phyloP scores from a whole-genome alignment of 2,888 invertebrate genomes.

The Apodemia duryi region DNA sequence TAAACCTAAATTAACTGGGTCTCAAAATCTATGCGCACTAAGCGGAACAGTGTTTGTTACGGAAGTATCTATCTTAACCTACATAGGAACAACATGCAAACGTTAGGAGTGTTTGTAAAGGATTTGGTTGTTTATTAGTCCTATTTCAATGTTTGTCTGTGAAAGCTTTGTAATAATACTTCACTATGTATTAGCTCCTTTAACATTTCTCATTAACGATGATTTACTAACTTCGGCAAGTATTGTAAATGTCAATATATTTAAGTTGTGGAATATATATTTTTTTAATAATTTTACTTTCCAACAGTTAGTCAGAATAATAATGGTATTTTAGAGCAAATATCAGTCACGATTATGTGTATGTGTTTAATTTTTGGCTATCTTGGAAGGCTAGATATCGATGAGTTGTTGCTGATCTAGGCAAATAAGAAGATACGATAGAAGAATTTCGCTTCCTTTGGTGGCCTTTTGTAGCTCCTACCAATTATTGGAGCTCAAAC shows the following conservation, averaged over 20 bases:
- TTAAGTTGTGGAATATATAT: neutral
- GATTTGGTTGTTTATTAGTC: neutral
- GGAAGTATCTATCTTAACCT: constrained; percentile 5
- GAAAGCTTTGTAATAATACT: constrained; percentile 4
- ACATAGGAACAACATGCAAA: neutral
- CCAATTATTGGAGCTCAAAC: too few species aligned
- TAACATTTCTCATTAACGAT: neutral
- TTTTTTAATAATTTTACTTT: neutral
- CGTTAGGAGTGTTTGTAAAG: neutral
- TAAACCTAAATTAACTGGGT: constrained; percentile 8
- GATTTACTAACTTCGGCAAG: neutral
- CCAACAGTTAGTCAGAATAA: neutral
- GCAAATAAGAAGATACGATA: too few species aligned
- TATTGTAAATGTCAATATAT: neutral
- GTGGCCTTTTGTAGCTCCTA: too few species aligned
- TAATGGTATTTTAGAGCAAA: too few species aligned
- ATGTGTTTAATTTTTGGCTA: too few species aligned
- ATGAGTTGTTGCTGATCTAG: too few species aligned
- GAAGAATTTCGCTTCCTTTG: too few species aligned
- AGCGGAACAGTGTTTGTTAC: neutral
- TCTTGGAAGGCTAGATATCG: too few species aligned
- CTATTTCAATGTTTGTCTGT: constrained; percentile 2
- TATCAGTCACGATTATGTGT: too few species aligned
- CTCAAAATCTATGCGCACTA: neutral
- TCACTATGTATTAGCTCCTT: neutral